Conservation (phyloP, 2,888 invertebrate species). For the Octonoba sinensis region DNA sequence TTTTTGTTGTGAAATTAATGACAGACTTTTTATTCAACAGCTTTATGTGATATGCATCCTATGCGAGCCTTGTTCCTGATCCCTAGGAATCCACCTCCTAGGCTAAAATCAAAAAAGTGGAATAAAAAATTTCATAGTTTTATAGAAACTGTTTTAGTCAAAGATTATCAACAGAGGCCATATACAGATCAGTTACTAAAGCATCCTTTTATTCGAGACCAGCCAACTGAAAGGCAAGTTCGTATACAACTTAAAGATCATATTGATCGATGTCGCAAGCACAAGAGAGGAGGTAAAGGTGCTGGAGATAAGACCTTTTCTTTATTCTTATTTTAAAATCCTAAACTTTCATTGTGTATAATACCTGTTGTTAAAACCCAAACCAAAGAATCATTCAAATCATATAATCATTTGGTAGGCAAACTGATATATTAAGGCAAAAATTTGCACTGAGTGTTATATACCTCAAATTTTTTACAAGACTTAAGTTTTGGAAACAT, state of each 20-base stretch:
- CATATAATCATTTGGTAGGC: too few species aligned
- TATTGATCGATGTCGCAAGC: constrained; percentile 96
- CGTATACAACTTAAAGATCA: constrained; percentile 99
- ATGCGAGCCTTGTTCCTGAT: constrained; percentile 99
- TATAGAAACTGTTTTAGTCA: constrained; percentile 97
- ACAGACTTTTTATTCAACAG: constrained; percentile 66
- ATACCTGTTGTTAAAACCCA: too few species aligned
- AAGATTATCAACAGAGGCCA: constrained; percentile 98
- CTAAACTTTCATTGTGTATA: too few species aligned
- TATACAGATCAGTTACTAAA: constrained; percentile 98
- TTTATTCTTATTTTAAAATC: too few species aligned
- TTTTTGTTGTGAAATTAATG: constrained; percentile 3
- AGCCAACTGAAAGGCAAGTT: constrained; percentile 98
- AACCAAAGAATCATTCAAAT: too few species aligned
- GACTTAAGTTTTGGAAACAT: too few species aligned
- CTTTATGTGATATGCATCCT: constrained; percentile 98
- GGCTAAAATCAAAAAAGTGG: constrained; percentile 98
- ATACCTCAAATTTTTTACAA: too few species aligned
- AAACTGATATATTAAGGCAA: too few species aligned
- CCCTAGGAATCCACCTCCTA: constrained; percentile 96
- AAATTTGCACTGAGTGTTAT: too few species aligned
- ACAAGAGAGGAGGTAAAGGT: constrained; percentile 72
- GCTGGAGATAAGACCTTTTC: constrained; percentile 18
- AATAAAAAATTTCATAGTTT: constrained; percentile 77
- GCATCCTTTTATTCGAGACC: constrained; percentile 98